phyloP scores from a whole-genome alignment of 2,113 vertebrate species.

The Romanogobio albipinnatus region DNA sequence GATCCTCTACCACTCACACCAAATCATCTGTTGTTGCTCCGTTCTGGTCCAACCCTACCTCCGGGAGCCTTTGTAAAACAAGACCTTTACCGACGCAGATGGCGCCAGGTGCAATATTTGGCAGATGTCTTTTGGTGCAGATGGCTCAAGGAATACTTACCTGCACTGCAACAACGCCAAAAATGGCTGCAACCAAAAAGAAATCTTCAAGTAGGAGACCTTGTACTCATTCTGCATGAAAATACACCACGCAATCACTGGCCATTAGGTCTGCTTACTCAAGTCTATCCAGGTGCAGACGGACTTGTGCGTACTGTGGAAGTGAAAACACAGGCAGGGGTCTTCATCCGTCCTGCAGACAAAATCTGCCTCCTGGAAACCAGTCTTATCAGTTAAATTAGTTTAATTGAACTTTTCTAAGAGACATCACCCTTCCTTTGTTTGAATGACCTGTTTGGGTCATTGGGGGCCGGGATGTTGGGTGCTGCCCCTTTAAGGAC shows the following conservation, averaged over 20 bases:
- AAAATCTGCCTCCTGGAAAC: too few relatives aligned
- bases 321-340: neutral
- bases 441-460: neutral
- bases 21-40: too few relatives aligned
- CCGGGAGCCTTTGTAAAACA: neutral
- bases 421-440: neutral
- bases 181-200: neutral
- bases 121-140: neutral
- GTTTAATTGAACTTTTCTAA: neutral
- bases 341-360: neutral
- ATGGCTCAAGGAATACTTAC: neutral
- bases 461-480: neutral
- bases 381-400: neutral
- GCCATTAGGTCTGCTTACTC: neutral
- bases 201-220: neutral
- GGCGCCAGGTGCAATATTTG: neutral
- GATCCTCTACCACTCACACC: too few relatives aligned
- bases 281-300: neutral
- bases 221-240: neutral
- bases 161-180: neutral
- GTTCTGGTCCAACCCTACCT: too few relatives aligned
- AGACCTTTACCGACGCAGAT: too few relatives aligned
- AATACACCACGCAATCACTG: too few relatives aligned
- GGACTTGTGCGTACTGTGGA: constrained; percentile 1
- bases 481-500: neutral